Conservation (phyloP, 2,888 invertebrate genomes). For the Ochropleura plecta region DNA sequence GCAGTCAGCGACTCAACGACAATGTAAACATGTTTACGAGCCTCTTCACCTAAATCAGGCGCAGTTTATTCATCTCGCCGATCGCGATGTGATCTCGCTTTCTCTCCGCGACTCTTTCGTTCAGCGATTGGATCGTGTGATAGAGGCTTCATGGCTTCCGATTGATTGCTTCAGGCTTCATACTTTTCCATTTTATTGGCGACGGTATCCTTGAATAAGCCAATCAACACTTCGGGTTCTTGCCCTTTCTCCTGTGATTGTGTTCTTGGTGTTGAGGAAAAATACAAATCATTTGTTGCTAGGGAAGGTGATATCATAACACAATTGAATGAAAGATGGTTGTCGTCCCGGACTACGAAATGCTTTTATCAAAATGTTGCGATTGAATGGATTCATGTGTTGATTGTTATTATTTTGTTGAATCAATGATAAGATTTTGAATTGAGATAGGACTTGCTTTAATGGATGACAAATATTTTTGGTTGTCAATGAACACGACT, state of each 20-base stretch:
- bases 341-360: conserved; percentile 15
- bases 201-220: conserved; percentile 60
- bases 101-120: conserved; percentile 35
- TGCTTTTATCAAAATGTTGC: conserved; percentile 39
- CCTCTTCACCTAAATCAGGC: conserved; percentile 66
- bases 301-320: conserved; percentile 20
- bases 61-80: conserved; percentile 65
- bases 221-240: conserved; percentile 59
- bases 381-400: conserved; percentile 35
- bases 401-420: conserved; percentile 20
- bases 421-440: conserved; percentile 47
- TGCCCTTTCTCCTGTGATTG: conserved; percentile 56
- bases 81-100: conserved; percentile 54
- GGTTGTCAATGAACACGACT: conserved; percentile 8
- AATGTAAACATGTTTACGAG: conserved; percentile 74
- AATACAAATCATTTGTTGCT: conserved; percentile 49
- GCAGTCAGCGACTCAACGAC: conserved; percentile 23
- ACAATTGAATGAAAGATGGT: conserved; percentile 27
- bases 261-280: conserved; percentile 46
- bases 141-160: conserved; percentile 60
- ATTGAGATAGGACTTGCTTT: conserved; percentile 24
- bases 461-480: conserved; percentile 16
- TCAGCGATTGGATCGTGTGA: conserved; percentile 51
- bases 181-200: conserved; percentile 62
- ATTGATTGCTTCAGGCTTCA: conserved; percentile 55